Conservation (phyloP, 2,797 vertebrate genomes). For the Pelodytes ibericus region DNA sequence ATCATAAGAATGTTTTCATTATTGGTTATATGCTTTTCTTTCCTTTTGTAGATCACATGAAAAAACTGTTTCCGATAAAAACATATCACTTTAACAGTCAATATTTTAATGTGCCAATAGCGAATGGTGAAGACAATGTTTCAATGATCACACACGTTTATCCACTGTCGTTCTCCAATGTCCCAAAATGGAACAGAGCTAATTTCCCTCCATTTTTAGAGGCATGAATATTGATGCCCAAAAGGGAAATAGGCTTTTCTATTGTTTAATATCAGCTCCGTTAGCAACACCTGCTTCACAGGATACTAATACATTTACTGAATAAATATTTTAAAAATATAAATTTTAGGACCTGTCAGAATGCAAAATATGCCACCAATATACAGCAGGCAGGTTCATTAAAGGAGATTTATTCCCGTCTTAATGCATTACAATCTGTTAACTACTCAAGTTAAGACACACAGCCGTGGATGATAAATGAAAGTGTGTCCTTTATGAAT, state of each 20-base stretch:
- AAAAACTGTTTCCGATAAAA: too few species aligned
- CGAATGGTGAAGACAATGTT: not conserved
- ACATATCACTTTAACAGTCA: too few species aligned
- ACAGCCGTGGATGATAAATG: not conserved
- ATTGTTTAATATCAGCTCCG: not conserved
- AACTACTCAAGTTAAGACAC: not conserved
- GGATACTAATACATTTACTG: not conserved
- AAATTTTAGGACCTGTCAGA: not conserved
- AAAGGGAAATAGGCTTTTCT: slow-evolving; percentile 3
- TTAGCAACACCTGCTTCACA: not conserved
- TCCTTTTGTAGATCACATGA: too few species aligned
- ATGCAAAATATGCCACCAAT: not conserved
- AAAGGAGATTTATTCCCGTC: not conserved
- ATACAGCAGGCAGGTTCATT: not conserved
- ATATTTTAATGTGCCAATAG: too few species aligned
- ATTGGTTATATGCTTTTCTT: too few species aligned
- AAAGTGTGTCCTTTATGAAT: not conserved
- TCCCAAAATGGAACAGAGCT: not conserved
- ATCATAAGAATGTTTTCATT: too few species aligned
- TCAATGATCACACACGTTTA: not conserved
- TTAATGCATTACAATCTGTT: not conserved
- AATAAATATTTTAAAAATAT: not conserved
- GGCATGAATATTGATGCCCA: slow-evolving; percentile 19
- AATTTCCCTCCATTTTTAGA: not conserved
- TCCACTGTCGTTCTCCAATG: not conserved